Evolutionary conservation across 1,140 invertebrate genomes (phyloP).

Genomic region (Bombus superbus): DNA sequence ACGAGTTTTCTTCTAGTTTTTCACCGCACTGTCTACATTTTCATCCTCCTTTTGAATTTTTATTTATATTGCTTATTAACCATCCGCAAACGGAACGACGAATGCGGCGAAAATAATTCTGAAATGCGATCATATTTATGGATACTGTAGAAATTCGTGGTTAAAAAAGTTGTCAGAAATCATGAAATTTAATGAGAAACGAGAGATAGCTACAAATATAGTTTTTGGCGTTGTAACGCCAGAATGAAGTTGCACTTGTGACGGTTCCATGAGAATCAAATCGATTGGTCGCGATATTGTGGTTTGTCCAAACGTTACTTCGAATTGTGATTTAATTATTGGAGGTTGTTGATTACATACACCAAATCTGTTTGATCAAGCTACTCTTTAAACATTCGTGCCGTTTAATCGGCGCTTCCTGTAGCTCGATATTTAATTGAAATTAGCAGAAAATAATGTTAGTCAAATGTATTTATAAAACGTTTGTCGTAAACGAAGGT

Average conservation of each 20-base stretch:
- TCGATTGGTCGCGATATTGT: neutral
- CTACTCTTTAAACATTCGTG: neutral
- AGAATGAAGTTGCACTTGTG: no score
- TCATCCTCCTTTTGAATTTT: no score
- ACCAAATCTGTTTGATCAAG: neutral
- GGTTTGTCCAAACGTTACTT: neutral
- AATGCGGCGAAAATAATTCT: neutral
- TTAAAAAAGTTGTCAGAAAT: neutral
- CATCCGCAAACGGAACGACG: neutral
- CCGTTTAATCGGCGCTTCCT: neutral
- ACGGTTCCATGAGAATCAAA: neutral
- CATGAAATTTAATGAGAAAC: no score
- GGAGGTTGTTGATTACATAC: neutral
- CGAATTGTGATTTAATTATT: neutral
- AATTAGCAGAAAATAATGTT: neutral
- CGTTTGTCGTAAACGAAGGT: no score
- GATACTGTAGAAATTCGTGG: neutral
- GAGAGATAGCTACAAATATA: no score
- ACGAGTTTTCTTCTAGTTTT: no score
- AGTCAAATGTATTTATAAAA: no score
- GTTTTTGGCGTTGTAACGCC: no score
- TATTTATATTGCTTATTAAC: neutral
- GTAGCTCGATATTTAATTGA: neutral
- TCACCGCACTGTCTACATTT: no score
- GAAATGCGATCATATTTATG: neutral